Evolutionary conservation across 2,888 invertebrate genomes (phyloP), one percentile per base, ranked within the genome.

Genomic region (Plemyria rubiginata): DNA sequence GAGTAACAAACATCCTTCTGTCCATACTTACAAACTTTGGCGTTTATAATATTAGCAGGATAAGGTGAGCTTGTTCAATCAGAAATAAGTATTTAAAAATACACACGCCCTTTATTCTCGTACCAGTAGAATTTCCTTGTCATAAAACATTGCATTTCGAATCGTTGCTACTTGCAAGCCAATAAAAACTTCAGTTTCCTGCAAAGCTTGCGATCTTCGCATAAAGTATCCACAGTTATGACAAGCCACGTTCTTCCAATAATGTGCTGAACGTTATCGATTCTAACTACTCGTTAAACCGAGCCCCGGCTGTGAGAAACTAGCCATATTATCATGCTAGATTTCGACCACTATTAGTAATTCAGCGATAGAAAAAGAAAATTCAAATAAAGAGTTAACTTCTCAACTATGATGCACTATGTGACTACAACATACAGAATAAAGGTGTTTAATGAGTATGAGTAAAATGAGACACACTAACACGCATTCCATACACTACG

Each of bases 251-350:
- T 68, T 43, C 38, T 15, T 46, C 56, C 68, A 68, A 66, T 68
- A 68, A 62, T 61, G 63, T 61, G 56, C 59, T 60, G 62, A 54
- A 55, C 63, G 48, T 63, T 66, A 66, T 62, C 68, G 68, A 68
- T 61, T 63, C 59, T 55, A 63, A 59, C 38, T 63, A 63, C 62
- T 59, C 29, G 41, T 41, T 51, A 61, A 51, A n/a, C 16, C 40
- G 40, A 48, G 55, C 48, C 0, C 9, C 48, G 9, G 13, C 40
- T 40, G 13, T 6, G 5, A 40, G n/a, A 55, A 55, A 13, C n/a
- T 5, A n/a, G n/a, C 48, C 28, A 0, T 11, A 32, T 29, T 29
- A 48, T 22, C 6, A 11, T 15, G 15, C 13, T 43, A 5, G 40
- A 4, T n/a, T 6, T 6, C 12, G 3, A n/a, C n/a, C n/a, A 4